Percentiles rank a stretch among this genome's conserved stretches.
Evolutionary conservation across 2,113 vertebrate species (phyloP).

Genomic region (Jacana jacana): DNA sequence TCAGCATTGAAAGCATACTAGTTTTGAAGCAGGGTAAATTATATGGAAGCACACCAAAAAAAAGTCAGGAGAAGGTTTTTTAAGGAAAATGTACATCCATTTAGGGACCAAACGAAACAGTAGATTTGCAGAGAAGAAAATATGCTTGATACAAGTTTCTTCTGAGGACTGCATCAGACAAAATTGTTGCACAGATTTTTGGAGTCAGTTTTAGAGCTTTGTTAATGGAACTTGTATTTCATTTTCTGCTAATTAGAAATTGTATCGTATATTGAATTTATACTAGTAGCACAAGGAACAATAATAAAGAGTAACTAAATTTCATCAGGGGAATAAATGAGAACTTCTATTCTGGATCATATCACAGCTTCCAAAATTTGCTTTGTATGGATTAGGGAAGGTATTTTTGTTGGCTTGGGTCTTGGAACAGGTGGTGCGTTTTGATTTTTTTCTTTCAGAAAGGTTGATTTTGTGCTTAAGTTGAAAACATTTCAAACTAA

Average conservation of each 20-base stretch:
- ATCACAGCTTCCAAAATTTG: neutral
- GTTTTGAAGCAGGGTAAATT: neutral
- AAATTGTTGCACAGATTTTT: neutral
- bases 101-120: neutral
- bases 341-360: neutral
- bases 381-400: neutral
- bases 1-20: neutral
- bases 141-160: neutral
- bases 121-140: neutral
- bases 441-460: neutral
- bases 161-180: neutral
- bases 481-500: neutral
- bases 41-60: neutral
- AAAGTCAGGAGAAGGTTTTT: neutral
- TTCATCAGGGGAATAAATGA: conserved; percentile 25
- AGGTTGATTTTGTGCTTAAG: neutral
- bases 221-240: neutral
- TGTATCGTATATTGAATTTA: neutral
- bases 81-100: neutral
- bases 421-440: neutral
- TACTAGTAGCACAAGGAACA: neutral
- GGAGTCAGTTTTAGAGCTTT: neutral
- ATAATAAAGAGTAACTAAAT: conserved; percentile 22
- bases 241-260: conserved; percentile 34
- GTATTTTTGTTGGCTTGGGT: neutral